phyloP scores from a whole-genome alignment of 1,140 invertebrate species.

The Carposina sasakii region DNA sequence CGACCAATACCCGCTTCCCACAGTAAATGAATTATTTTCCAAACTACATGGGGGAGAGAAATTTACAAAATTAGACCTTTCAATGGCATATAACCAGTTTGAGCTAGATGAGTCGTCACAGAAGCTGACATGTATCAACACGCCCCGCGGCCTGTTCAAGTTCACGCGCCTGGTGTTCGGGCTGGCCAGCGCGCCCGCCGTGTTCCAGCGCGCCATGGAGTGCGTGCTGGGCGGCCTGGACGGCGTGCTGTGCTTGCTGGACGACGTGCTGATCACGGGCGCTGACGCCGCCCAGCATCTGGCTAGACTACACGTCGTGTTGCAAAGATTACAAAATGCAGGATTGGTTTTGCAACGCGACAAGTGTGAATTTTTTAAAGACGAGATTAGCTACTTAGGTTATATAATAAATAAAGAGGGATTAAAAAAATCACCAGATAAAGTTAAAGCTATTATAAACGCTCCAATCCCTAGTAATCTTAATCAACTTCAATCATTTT shows the following conservation, averaged over 20 bases:
- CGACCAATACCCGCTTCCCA: slow-evolving; percentile 10
- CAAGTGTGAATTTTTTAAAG: slow-evolving; percentile 44
- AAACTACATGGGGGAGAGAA: slow-evolving; percentile 14
- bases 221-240: slow-evolving; percentile 24
- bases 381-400: slow-evolving; percentile 39
- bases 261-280: slow-evolving; percentile 38
- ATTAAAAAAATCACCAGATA: slow-evolving; percentile 44
- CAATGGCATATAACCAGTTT: slow-evolving; percentile 26
- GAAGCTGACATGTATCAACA: slow-evolving; percentile 25
- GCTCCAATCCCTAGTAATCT: slow-evolving; percentile 37
- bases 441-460: slow-evolving; percentile 39
- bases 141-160: slow-evolving; percentile 29
- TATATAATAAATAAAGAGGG: slow-evolving; percentile 30
- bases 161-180: slow-evolving; percentile 27
- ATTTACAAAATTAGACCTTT: slow-evolving; percentile 26
- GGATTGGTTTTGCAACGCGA: slow-evolving; percentile 33
- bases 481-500: slow-evolving; percentile 46
- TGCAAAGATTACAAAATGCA: slow-evolving; percentile 19
- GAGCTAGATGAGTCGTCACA: slow-evolving; percentile 20
- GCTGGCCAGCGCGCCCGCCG: slow-evolving; percentile 22
- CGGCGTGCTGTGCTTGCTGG: slow-evolving; percentile 28
- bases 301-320: slow-evolving; percentile 28
- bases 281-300: slow-evolving; percentile 25
- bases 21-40: slow-evolving; percentile 1
- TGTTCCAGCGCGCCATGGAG: slow-evolving; percentile 33